These are phyloP conservation scores for Acrocyrtus sp. DNA, from an alignment of 2,888 invertebrate species.

Conservation along the genomic window DNA sequence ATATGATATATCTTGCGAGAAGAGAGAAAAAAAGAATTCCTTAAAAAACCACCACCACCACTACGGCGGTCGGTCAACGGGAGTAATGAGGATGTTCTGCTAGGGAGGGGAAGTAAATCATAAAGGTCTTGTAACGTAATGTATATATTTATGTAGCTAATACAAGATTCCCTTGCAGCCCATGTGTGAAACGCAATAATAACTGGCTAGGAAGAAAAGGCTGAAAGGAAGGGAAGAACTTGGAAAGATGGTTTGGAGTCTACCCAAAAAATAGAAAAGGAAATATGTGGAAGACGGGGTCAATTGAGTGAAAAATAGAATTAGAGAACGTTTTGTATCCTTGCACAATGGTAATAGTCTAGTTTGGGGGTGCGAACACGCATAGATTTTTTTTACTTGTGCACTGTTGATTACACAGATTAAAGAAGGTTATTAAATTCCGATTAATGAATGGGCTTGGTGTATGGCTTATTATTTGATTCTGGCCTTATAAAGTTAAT, in stretches of 20 bases:
- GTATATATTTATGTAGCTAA: slow-evolving; percentile 39
- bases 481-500: slow-evolving; percentile 16
- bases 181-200: slow-evolving; percentile 24
- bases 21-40: slow-evolving; percentile 22
- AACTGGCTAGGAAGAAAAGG: slow-evolving; percentile 21
- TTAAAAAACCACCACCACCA: no score
- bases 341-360: no score
- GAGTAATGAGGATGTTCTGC: slow-evolving; percentile 37
- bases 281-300: slow-evolving; percentile 33
- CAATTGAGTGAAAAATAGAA: slow-evolving; percentile 55
- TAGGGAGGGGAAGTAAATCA: slow-evolving; percentile 47
- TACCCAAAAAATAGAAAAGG: slow-evolving; percentile 26
- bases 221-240: slow-evolving; percentile 4
- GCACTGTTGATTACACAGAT: not conserved
- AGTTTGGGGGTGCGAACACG: slow-evolving; percentile 26
- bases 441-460: no score
- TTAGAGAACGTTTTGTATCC: slow-evolving; percentile 35
- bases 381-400: not conserved
- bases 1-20: slow-evolving; percentile 8
- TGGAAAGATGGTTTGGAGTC: slow-evolving; percentile 16
- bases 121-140: slow-evolving; percentile 33
- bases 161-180: no score
- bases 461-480: slow-evolving; percentile 13
- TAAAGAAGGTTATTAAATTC: not conserved
- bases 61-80: slow-evolving; percentile 30